A percentile compares a stretch with the other conserved stretches of the same genome.
phyloP scores from a whole-genome alignment of 2,888 invertebrate species.

The Salticus scenicus region DNA sequence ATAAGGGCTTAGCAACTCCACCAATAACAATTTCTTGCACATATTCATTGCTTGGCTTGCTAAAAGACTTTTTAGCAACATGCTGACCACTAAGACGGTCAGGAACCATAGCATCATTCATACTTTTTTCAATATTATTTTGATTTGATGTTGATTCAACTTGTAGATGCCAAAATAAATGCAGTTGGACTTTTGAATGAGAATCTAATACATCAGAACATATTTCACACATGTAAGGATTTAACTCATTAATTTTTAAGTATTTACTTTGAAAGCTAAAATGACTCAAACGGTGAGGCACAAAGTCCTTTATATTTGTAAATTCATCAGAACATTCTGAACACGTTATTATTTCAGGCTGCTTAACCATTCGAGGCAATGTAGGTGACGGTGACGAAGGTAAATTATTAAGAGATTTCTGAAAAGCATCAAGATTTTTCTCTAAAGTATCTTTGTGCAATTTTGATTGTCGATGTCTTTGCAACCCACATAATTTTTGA shows the following conservation, averaged over 20 bases:
- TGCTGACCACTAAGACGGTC: slow-evolving; percentile 48
- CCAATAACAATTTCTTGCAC: slow-evolving; percentile 54
- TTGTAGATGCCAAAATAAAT: slow-evolving; percentile 64
- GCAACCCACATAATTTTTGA: slow-evolving; percentile 40
- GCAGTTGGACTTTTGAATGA: slow-evolving; percentile 48
- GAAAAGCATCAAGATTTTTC: slow-evolving; percentile 39
- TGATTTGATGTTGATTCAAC: slow-evolving; percentile 31
- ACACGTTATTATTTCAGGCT: slow-evolving; percentile 41
- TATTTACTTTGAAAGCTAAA: slow-evolving; percentile 43
- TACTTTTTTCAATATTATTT: slow-evolving; percentile 15
- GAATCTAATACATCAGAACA: slow-evolving; percentile 49
- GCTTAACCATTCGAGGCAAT: neutral
- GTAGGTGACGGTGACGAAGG: slow-evolving; percentile 27
- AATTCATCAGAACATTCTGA: slow-evolving; percentile 54
- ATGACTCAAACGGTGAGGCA: slow-evolving; percentile 60
- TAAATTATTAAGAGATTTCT: slow-evolving; percentile 27
- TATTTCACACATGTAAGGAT: slow-evolving; percentile 59
- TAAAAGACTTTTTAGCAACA: slow-evolving; percentile 61
- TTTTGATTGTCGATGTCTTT: slow-evolving; percentile 51
- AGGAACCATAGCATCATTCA: slow-evolving; percentile 28
- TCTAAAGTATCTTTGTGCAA: slow-evolving; percentile 33
- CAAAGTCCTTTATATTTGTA: slow-evolving; percentile 46
- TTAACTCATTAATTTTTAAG: slow-evolving; percentile 37
- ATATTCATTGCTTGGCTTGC: slow-evolving; percentile 20
- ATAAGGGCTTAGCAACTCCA: slow-evolving; percentile 49